phyloP scores from a whole-genome alignment of 92 coral and sea anemone genomes.

The Phenganax subtilis region DNA sequence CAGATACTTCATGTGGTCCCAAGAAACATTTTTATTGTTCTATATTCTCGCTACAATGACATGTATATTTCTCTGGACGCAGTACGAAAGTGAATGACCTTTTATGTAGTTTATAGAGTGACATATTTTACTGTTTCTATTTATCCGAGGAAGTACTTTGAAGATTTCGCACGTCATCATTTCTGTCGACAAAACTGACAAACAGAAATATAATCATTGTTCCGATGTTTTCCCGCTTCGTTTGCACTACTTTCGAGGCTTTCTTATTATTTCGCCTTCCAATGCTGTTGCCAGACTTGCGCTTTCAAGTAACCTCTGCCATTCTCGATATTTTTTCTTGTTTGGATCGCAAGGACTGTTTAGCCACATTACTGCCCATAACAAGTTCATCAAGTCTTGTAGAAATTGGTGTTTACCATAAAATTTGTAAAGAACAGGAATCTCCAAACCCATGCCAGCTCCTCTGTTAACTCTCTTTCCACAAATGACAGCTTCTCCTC shows the following conservation, averaged over 20 bases:
- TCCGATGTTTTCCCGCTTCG: too few relatives aligned
- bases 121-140: too few relatives aligned
- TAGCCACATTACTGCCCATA: slow-evolving; percentile 43
- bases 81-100: too few relatives aligned
- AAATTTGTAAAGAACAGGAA: slow-evolving; percentile 49
- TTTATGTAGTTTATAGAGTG: too few relatives aligned
- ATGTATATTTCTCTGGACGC: background rate
- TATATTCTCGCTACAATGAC: slow-evolving; percentile 44
- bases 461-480: slow-evolving; percentile 50
- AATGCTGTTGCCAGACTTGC: slow-evolving; percentile 37
- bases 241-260: slow-evolving; percentile 10
- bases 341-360: slow-evolving; percentile 49
- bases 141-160: too few relatives aligned
- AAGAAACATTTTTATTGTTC: slow-evolving; percentile 40
- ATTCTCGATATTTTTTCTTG: slow-evolving; percentile 30
- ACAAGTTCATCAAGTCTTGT: slow-evolving; percentile 48
- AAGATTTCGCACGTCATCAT: too few relatives aligned
- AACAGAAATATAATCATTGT: too few relatives aligned
- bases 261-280: slow-evolving; percentile 27
- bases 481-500: slow-evolving; percentile 45
- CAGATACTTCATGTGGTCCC: slow-evolving; percentile 40
- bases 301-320: slow-evolving; percentile 25
- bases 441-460: slow-evolving; percentile 53
- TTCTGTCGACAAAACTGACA: too few relatives aligned
- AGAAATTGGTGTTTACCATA: slow-evolving; percentile 52